Percentiles rank a stretch among this genome's conserved stretches.
phyloP scores from a whole-genome alignment of 2,888 invertebrate species.

The Druceiella hillmani region DNA sequence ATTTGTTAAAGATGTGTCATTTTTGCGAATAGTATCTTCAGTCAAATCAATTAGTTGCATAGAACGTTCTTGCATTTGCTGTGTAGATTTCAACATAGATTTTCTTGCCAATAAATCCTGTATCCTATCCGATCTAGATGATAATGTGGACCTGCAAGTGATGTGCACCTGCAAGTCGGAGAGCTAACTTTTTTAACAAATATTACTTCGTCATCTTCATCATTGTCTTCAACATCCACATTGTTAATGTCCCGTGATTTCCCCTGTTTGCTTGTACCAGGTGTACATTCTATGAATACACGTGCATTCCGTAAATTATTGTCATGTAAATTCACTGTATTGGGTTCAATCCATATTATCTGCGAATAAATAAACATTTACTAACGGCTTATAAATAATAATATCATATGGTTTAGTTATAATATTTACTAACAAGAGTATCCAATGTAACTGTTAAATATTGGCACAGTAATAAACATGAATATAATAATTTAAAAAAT shows the following conservation, averaged over 20 bases:
- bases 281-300: conserved; percentile 29
- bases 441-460: too few species aligned
- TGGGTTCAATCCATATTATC: conserved; percentile 37
- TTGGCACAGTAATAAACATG: too few species aligned
- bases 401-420: too few species aligned
- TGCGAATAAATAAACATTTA: too few species aligned
- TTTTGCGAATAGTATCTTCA: conserved; percentile 31
- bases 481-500: too few species aligned
- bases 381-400: too few species aligned
- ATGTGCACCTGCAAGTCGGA: too few species aligned
- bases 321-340: conserved; percentile 25
- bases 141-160: too few species aligned
- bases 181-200: conserved; percentile 36
- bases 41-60: conserved; percentile 36
- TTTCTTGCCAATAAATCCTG: conserved; percentile 37
- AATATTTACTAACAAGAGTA: too few species aligned
- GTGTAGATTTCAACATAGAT: conserved; percentile 36
- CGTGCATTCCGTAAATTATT: too few species aligned
- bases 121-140: conserved; percentile 32
- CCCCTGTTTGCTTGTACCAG: conserved; percentile 25
- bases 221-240: conserved; percentile 32
- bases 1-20: conserved; percentile 31
- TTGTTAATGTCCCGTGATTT: neutral
- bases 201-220: conserved; percentile 37
- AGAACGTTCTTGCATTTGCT: conserved; percentile 35